Conservation (phyloP, 30 jellyfish, hydroid and myxozoan species). For the Sanderia malayensis region DNA sequence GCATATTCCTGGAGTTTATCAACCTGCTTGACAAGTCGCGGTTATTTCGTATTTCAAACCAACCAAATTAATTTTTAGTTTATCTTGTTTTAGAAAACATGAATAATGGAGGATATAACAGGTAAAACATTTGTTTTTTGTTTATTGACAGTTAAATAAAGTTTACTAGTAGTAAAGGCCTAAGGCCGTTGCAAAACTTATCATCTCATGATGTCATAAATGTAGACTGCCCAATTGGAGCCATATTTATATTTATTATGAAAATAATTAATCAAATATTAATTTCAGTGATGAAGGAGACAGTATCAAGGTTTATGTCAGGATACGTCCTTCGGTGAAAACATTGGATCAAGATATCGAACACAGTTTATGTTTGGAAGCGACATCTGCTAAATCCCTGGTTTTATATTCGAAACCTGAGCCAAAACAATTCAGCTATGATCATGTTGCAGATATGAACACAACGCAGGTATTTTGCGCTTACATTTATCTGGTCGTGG, state of each 20-base stretch:
- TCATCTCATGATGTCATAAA: no score
- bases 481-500: no score
- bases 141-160: no score
- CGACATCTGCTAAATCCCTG: slow-evolving; percentile 72
- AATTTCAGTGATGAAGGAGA: slow-evolving; percentile 77
- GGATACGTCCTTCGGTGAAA: slow-evolving; percentile 89
- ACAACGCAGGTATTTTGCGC: slow-evolving; percentile 88
- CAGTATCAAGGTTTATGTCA: slow-evolving; percentile 89
- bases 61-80: neutral
- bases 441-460: slow-evolving; percentile 93
- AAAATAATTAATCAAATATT: no score
- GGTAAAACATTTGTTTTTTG: no score
- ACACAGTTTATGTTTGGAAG: slow-evolving; percentile 87
- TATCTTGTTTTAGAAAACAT: slow-evolving; percentile 23
- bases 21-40: neutral
- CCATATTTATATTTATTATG: no score
- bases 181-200: no score
- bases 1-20: neutral
- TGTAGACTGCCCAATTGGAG: no score
- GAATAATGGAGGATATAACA: slow-evolving; percentile 52
- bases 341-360: slow-evolving; percentile 80
- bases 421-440: slow-evolving; percentile 89
- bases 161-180: no score
- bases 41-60: neutral
- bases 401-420: slow-evolving; percentile 90